Conservation (phyloP, 1,140 invertebrate genomes). For the Mamestra configurata region DNA sequence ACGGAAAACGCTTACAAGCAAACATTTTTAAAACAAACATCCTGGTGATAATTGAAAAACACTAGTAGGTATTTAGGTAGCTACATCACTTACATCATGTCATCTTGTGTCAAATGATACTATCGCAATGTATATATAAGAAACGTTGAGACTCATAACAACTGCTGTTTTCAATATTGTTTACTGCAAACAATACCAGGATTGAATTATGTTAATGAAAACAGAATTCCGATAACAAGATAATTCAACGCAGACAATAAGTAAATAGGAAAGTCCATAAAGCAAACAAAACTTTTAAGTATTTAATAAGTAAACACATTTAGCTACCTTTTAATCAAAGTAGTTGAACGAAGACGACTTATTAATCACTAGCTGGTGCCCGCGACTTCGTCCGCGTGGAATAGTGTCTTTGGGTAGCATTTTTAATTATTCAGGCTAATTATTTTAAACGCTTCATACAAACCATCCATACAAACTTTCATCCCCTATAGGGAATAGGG, state of each 20-base stretch:
- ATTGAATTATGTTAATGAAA: slow-evolving; percentile 9
- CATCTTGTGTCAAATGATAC: not conserved
- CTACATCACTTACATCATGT: no score
- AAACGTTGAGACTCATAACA: not conserved
- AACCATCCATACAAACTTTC: no score
- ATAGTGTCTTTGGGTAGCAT: no score
- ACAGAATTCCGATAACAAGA: slow-evolving; percentile 1
- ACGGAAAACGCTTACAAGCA: slow-evolving; percentile 6
- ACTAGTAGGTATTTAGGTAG: no score
- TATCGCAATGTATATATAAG: not conserved
- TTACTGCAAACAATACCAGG: not conserved
- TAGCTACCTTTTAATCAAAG: not conserved
- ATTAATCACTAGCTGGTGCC: no score
- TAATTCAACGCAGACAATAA: not conserved
- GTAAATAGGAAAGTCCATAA: not conserved
- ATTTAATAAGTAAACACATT: slow-evolving; percentile 16
- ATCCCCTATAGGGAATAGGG: no score
- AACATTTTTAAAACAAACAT: slow-evolving; percentile 17
- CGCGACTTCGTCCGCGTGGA: no score
- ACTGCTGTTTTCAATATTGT: not conserved
- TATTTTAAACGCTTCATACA: no score
- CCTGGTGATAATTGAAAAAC: slow-evolving; percentile 8
- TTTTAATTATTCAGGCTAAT: no score
- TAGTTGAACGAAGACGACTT: not conserved
- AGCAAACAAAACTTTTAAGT: not conserved